Evolutionary conservation across 2,797 vertebrate species (phyloP), one percentile per base, ranked within the genome.

Genomic region (Esox masquinongy): DNA sequence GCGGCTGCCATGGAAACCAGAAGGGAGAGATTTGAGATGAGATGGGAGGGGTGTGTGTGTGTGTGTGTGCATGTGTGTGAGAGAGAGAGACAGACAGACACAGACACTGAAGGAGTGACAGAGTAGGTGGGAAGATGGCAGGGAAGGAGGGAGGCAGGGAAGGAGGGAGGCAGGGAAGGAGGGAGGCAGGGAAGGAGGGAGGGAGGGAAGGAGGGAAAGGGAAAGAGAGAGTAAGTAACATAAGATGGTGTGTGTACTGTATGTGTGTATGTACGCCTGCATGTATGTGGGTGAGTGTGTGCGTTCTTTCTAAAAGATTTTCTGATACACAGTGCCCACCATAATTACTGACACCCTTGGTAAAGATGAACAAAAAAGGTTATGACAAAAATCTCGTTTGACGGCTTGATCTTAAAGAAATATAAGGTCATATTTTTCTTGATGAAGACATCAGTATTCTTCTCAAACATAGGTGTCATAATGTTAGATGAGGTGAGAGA

Each of bases 1-100:
- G 56, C n/a, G 71, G 71, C 31, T 59, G 56, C 72, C 82, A 85
- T 86, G 85, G 85, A 79, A 87, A 84, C 83, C 66, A 74, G 68
- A 72, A 63, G 77, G 31, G 43, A 59, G 70, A 73, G 78, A 79
- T 47, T 5, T 29, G 77, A 79, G 56, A 70, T 74, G 74, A 79
- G 16, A 80, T 43, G 71, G 74, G 31, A 50, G 31, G 43, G 24
- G 24, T 24, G 70, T 84, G 74, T 77, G 63, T 53, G 74, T 72
- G 72, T 74, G 73, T n/a, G 24, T 24, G 74, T 72, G 72, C 73
- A 72, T n/a, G 24, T 24, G 72, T 74, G 73, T 64, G 12, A 22
- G 36, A 3, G 22, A 34, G 6, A 17, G 31, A 71, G 76, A 74
- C 34, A 82, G 43, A 79, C 63, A 36, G 22, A 56, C 56, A 69